Base-by-base conservation (phyloP, 2,888 invertebrate genomes). In the Diarsia dahlii region DNA sequence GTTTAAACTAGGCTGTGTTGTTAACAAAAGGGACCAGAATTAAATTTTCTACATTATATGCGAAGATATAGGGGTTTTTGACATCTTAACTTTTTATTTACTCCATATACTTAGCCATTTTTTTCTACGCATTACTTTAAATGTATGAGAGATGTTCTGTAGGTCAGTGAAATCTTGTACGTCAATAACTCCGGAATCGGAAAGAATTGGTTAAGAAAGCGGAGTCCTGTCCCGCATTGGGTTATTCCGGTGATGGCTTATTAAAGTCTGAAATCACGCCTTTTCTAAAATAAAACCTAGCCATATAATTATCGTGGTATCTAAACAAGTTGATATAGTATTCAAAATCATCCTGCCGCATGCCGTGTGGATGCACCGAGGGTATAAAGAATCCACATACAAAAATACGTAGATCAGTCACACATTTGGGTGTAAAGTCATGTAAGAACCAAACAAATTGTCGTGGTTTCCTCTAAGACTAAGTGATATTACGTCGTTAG, bases 391-490 rank as follows among this genome's bases (percentile, higher is more conserved):
- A 39, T 20, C 34, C 20, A 39, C 10, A 60, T 60, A 34, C 34
- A 6, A 39, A 39, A 39, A 39, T 39, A 39, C 39, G 39, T 39
- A 39, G 39, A 39, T 39, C 39, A 39, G 39, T 39, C 39, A 62
- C 39, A 20, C 12, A 39, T 20, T 62, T 12, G 3, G 6, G 23
- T 48, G 4, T 6, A 46, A 48, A 56, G 4, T 15, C 4, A 28
- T n/a, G 18, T 9, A 45, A 52, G 20, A 18, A 52, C 78, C 63
- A 72, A 18, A 52, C 78, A 80, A 72, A 58, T 23, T 72, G 50
- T 72, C 23, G 72, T 39, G 56, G 65, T 81, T 64, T 50, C 34
- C 63, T 67, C 50, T 74, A 56, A n/a, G n/a, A 74, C 50, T 74
- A 56, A 74, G 60, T 71, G 62, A 78, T 58, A 65, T 70, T 70